phyloP scores from a whole-genome alignment of 2,113 vertebrate species.

The Xenopus laevis region DNA sequence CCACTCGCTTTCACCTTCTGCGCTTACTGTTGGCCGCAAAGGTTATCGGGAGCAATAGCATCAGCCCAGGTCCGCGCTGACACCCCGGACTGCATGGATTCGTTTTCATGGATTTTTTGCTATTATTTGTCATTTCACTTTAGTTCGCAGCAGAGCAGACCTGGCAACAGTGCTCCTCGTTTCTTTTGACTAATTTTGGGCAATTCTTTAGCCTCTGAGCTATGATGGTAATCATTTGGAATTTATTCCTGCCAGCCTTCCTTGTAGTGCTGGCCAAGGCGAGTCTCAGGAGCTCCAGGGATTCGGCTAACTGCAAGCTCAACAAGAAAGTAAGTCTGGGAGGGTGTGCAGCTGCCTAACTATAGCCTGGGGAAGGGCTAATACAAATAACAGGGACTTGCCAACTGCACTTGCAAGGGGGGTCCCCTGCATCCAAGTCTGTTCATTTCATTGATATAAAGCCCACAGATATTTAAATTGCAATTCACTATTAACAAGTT shows the following conservation, averaged over 20 bases:
- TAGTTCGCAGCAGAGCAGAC: neutral
- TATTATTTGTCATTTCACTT: neutral
- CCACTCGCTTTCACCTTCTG: neutral
- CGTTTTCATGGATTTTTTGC: neutral
- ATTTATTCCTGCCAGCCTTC: slow-evolving; percentile 64
- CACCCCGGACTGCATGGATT: neutral
- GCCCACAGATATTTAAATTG: no score
- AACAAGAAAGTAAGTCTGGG: slow-evolving; percentile 63
- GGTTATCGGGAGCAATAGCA: neutral
- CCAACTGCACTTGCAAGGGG: no score
- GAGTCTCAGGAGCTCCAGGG: slow-evolving; percentile 62
- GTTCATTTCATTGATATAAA: no score
- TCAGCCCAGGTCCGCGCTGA: neutral
- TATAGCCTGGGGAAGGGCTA: no score
- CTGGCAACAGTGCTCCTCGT: neutral
- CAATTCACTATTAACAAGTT: no score
- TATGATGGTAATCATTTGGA: slow-evolving; percentile 64
- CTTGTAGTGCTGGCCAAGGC: slow-evolving; percentile 64
- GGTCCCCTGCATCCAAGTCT: no score
- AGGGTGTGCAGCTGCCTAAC: no score
- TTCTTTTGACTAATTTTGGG: neutral
- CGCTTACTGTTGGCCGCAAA: neutral
- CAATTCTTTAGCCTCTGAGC: slow-evolving; percentile 27
- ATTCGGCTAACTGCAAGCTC: slow-evolving; percentile 64
- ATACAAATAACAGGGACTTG: no score